These are phyloP conservation scores for Microctonus aethiopoides DNA, from an alignment of 2,888 invertebrate species.

Conservation along the genomic window DNA sequence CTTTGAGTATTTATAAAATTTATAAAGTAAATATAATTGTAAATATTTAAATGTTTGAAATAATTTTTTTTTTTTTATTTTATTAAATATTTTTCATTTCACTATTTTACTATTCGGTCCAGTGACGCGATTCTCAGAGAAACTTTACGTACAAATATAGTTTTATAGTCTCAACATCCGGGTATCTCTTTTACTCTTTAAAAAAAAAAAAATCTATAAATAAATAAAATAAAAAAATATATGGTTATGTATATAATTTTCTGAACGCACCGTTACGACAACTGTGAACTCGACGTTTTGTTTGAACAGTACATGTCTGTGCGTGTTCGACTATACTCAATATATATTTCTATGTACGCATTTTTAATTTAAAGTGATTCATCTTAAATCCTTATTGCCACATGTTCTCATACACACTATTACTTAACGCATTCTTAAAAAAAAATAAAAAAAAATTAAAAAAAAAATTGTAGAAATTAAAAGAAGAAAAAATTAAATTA, in stretches of 20 bases:
- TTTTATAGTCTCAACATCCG: not conserved
- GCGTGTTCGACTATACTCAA: not conserved
- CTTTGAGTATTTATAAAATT: not conserved
- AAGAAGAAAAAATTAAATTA: not conserved
- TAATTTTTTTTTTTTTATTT: not conserved
- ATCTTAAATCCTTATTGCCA: no score
- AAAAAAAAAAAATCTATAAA: not conserved
- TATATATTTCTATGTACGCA: not conserved
- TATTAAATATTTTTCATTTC: not conserved
- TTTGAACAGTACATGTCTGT: not conserved
- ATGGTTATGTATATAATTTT: not conserved
- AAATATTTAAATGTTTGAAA: not conserved
- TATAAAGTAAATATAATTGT: not conserved
- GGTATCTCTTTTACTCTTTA: not conserved
- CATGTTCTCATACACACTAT: no score
- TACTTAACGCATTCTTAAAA: no score
- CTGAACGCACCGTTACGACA: constrained; percentile 9
- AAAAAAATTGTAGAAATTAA: no score
- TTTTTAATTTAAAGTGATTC: no score
- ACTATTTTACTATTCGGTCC: not conserved
- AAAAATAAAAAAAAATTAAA: no score
- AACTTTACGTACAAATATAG: not conserved
- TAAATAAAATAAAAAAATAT: not conserved
- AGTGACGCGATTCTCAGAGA: not conserved
- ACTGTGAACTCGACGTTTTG: not conserved